phyloP scores from a whole-genome alignment of 2,113 vertebrate genomes.

The Hoplias malabaricus region DNA sequence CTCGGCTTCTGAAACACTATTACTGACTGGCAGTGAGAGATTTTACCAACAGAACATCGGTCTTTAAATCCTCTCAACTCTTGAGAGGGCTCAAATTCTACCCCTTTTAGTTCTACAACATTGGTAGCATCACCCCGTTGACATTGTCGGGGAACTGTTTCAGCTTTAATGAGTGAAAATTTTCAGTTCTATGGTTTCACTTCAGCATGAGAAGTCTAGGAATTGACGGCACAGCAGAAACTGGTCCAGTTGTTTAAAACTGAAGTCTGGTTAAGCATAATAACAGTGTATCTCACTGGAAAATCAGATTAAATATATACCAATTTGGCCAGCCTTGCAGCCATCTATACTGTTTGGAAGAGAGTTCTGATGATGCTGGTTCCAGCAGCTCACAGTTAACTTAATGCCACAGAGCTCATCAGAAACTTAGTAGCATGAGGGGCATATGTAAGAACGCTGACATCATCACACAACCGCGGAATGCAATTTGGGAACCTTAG shows the following conservation, averaged over 20 bases:
- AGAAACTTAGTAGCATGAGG: background rate
- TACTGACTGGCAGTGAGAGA: background rate
- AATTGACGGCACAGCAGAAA: too few species aligned
- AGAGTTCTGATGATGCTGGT: background rate
- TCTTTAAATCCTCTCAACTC: background rate
- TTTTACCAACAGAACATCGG: background rate
- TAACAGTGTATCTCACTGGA: too few species aligned
- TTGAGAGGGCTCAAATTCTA: too few species aligned
- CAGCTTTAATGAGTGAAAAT: too few species aligned
- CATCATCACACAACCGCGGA: slow-evolving; percentile 15
- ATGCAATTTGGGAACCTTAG: background rate
- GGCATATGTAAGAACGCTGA: slow-evolving; percentile 24
- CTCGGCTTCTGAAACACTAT: background rate
- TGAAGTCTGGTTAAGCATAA: too few species aligned
- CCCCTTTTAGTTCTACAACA: background rate
- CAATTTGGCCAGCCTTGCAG: background rate
- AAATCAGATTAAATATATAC: too few species aligned
- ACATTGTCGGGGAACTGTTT: too few species aligned
- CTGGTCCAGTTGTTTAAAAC: too few species aligned
- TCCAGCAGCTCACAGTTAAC: background rate
- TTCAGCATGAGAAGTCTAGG: too few species aligned
- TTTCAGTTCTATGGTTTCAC: too few species aligned
- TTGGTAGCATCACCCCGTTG: background rate
- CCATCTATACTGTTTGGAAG: background rate
- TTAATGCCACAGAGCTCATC: background rate